Conservation (phyloP, 2,888 invertebrate genomes). For the Bellardia pandia region DNA sequence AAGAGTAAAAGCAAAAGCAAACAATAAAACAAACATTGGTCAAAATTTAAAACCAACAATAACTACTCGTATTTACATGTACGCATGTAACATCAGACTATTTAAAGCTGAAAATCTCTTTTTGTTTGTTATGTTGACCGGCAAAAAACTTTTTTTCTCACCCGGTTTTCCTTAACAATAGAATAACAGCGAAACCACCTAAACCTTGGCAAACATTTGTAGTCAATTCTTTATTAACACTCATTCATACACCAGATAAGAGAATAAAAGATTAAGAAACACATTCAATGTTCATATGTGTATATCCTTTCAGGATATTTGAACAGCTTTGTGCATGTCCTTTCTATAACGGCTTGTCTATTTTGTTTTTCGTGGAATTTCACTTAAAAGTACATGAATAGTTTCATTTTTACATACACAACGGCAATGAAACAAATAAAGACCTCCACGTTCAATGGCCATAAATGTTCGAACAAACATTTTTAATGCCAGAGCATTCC, state of each 20-base stretch:
- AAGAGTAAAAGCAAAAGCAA: not conserved
- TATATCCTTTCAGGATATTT: conserved; percentile 24
- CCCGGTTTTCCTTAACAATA: not conserved
- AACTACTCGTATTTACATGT: not conserved
- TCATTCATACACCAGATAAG: not conserved
- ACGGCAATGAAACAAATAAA: conserved; percentile 4
- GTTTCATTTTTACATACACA: not conserved
- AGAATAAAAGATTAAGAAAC: not conserved
- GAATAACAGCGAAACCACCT: not conserved
- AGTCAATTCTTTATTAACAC: conserved; percentile 12
- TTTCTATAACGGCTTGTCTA: not conserved
- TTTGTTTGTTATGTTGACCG: not conserved
- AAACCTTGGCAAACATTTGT: conserved; percentile 8
- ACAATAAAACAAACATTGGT: too few relatives aligned
- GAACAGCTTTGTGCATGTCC: conserved; percentile 9
- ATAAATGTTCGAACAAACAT: conserved; percentile 39
- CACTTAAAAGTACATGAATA: not conserved
- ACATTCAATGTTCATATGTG: conserved; percentile 5
- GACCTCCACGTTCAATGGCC: conserved; percentile 9
- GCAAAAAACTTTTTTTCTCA: not conserved
- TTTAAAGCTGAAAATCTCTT: not conserved
- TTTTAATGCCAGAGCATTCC: not conserved
- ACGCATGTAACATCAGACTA: not conserved
- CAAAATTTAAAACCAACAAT: not conserved
- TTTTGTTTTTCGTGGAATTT: conserved; percentile 13